Evolutionary conservation across 2,797 vertebrate genomes (phyloP).

Genomic region (Eleutherodactylus coqui): DNA sequence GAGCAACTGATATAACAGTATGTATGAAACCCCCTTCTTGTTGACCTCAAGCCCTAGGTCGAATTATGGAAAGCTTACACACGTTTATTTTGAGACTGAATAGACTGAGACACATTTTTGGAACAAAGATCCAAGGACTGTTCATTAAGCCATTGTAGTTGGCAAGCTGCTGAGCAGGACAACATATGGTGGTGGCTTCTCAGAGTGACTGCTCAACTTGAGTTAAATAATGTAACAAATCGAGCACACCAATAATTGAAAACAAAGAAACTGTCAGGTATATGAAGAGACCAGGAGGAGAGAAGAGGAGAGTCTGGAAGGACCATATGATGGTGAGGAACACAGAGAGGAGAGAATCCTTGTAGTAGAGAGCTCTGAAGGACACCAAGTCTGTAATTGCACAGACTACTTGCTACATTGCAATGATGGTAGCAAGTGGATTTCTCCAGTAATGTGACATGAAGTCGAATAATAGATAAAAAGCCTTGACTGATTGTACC

Average conservation of each 20-base stretch:
- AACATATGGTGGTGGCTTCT: conserved; percentile 75
- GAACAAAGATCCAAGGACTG: conserved; percentile 58
- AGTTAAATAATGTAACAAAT: conserved; percentile 71
- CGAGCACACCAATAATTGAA: conserved; percentile 66
- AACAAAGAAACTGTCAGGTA: conserved; percentile 73
- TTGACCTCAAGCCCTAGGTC: conserved; percentile 38
- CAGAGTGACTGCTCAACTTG: conserved; percentile 62
- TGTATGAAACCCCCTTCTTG: neutral
- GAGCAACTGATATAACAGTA: neutral
- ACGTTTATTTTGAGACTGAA: conserved; percentile 45
- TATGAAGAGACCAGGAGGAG: conserved; percentile 29
- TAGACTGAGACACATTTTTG: conserved; percentile 59
- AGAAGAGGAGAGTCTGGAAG: conserved; percentile 54
- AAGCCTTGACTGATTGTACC: conserved; percentile 68
- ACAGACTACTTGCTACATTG: neutral
- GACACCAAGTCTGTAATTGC: neutral
- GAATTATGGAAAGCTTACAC: conserved; percentile 61
- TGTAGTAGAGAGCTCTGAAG: neutral
- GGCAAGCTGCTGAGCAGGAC: conserved; percentile 58
- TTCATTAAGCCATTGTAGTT: conserved; percentile 66
- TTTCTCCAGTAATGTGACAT: conserved; percentile 47
- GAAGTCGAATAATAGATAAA: conserved; percentile 44
- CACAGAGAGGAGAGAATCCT: neutral
- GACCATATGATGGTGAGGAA: conserved; percentile 13
- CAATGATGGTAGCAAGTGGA: conserved; percentile 51